These are phyloP conservation scores for Eulemur mongoz DNA, from an alignment of 2,797 vertebrate species.

Conservation along the genomic window DNA sequence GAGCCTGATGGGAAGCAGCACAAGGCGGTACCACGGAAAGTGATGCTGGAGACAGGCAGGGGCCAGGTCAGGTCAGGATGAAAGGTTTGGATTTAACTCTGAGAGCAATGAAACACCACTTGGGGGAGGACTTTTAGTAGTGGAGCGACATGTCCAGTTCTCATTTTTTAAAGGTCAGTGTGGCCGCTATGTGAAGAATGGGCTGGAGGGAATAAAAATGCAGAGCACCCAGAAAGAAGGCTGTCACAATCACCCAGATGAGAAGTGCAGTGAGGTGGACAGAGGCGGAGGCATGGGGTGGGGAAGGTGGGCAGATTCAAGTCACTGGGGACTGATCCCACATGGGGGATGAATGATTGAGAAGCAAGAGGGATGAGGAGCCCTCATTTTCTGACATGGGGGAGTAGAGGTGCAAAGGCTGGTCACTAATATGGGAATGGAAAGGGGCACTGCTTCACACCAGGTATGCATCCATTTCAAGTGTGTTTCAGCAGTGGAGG, in stretches of 20 bases:
- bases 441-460: not conserved
- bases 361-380: not conserved
- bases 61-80: not conserved
- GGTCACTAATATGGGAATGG: not conserved
- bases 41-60: not conserved
- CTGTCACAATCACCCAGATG: not conserved
- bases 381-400: not conserved
- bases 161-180: constrained; percentile 7
- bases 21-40: not conserved
- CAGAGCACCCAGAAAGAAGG: not conserved
- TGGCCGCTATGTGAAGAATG: not conserved
- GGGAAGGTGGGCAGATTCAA: not conserved
- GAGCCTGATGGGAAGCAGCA: not conserved
- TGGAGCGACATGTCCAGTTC: not conserved
- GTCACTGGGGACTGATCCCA: not conserved
- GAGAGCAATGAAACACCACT: not conserved
- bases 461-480: not conserved
- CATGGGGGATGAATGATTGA: rapidly evolving
- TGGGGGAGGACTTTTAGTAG: not conserved
- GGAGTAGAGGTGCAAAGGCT: not conserved
- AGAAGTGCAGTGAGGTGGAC: not conserved
- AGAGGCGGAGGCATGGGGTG: rapidly evolving
- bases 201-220: not conserved
- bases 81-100: not conserved
- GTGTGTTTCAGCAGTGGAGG: not conserved